A percentile compares a stretch with the other conserved stretches of the same genome.
phyloP scores from a whole-genome alignment of 2,797 vertebrate genomes.

The Diplodus puntazzo region DNA sequence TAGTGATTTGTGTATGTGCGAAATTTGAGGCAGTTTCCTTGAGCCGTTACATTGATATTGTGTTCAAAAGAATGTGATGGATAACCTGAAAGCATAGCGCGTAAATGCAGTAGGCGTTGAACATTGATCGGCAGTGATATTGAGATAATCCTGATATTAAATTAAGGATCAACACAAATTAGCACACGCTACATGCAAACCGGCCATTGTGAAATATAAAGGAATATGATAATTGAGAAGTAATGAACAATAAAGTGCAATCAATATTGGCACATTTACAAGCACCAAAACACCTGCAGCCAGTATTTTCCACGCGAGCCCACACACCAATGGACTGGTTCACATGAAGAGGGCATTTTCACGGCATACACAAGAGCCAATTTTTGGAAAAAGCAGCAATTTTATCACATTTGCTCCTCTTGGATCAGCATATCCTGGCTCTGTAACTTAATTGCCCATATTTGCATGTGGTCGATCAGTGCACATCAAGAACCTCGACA shows the following conservation, averaged over 20 bases:
- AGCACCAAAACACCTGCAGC: neutral
- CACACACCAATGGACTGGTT: neutral
- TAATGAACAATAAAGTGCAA: neutral
- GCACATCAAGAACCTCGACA: neutral
- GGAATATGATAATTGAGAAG: neutral
- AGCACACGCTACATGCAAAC: neutral
- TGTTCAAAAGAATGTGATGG: too few species aligned
- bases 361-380: neutral
- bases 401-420: slow-evolving; percentile 10
- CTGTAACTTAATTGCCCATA: neutral
- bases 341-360: slow-evolving; percentile 19
- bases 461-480: neutral
- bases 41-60: too few species aligned
- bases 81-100: too few species aligned
- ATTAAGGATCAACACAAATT: neutral
- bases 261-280: neutral
- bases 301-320: neutral
- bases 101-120: neutral
- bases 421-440: neutral
- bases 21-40: too few species aligned
- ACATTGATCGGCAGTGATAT: neutral
- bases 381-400: slow-evolving; percentile 29
- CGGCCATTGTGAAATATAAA: neutral
- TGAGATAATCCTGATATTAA: neutral
- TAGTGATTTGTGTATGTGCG: too few species aligned